These are phyloP conservation scores for Vanessa tameamea DNA, from an alignment of 1,140 invertebrate genomes.

Conservation along the genomic window DNA sequence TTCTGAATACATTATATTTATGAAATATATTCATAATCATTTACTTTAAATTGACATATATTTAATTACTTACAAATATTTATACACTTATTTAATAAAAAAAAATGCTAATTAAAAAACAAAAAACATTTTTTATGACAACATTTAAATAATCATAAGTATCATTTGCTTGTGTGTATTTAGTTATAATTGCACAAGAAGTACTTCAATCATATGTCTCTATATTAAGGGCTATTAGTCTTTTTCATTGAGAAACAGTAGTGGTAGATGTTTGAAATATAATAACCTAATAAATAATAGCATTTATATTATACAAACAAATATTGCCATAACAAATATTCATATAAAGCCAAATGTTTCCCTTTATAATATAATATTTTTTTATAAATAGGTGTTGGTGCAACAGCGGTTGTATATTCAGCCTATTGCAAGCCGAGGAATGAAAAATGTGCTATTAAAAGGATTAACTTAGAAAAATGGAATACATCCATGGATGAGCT, in stretches of 20 bases:
- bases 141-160: not conserved
- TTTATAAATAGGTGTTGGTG: slow-evolving; percentile 82
- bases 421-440: slow-evolving; percentile 93
- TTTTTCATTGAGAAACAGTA: not conserved
- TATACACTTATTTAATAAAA: no score
- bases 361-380: no score
- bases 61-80: no score
- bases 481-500: slow-evolving; percentile 99
- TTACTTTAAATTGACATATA: no score
- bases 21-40: no score
- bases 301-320: not conserved
- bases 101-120: no score
- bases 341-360: no score
- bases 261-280: not conserved
- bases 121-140: no score
- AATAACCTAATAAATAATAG: not conserved
- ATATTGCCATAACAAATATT: not conserved
- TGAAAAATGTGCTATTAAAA: slow-evolving; percentile 99
- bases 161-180: not conserved
- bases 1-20: no score
- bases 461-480: slow-evolving; percentile 99
- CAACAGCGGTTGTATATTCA: slow-evolving; percentile 97
- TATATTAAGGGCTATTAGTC: not conserved
- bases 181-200: slow-evolving; percentile 1
- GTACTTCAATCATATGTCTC: not conserved